Evolutionary conservation across 2,797 vertebrate genomes (phyloP).

Genomic region (Varecia variegata): DNA sequence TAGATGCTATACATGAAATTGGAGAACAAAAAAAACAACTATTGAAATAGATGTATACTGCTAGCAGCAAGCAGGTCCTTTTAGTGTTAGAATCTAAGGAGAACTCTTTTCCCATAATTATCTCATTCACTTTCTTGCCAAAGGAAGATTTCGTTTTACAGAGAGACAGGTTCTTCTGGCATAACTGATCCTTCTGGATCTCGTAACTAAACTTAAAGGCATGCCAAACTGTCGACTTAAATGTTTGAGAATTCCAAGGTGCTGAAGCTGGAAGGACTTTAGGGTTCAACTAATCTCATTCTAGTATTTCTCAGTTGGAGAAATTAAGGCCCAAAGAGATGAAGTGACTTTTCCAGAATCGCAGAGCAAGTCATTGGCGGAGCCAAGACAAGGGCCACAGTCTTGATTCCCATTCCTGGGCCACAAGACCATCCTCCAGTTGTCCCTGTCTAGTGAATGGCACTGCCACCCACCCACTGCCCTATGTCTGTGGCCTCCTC

Average conservation of each 20-base stretch:
- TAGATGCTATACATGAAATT: neutral
- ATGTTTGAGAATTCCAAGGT: neutral
- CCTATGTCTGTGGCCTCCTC: neutral
- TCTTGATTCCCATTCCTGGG: neutral
- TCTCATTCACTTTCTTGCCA: neutral
- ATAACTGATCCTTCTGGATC: neutral
- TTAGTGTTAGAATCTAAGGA: neutral
- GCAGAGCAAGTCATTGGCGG: neutral
- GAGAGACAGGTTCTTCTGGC: conserved; percentile 28
- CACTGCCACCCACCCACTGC: neutral
- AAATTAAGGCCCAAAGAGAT: neutral
- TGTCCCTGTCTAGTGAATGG: neutral
- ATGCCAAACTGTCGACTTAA: neutral
- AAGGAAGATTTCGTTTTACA: neutral
- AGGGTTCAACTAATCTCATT: neutral
- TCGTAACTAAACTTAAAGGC: neutral
- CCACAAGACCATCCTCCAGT: neutral
- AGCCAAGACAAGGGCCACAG: neutral
- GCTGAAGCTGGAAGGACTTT: neutral
- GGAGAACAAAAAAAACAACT: neutral
- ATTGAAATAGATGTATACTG: neutral
- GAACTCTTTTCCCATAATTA: neutral
- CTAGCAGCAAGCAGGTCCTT: neutral
- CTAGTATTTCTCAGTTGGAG: conserved; percentile 28
- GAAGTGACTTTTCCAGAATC: neutral